phyloP scores from a whole-genome alignment of 1,140 invertebrate genomes.

The Dolichoris vasculosae region DNA sequence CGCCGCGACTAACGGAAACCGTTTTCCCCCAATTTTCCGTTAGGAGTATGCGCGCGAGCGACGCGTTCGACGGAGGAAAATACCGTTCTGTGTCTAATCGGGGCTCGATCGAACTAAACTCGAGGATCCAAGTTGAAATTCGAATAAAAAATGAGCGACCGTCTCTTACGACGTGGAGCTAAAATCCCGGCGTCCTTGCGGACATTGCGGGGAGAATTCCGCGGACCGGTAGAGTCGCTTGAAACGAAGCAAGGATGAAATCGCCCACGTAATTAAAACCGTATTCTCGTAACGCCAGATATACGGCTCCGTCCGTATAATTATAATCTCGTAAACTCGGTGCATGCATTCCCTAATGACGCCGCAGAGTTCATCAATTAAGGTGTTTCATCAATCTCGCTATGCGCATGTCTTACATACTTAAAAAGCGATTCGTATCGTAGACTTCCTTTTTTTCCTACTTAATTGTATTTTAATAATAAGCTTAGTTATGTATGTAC shows the following conservation, averaged over 20 bases:
- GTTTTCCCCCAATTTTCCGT: not conserved
- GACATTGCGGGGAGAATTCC: not conserved
- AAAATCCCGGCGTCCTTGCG: too few species aligned
- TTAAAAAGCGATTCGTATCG: not conserved
- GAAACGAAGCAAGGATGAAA: not conserved
- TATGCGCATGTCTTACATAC: not conserved
- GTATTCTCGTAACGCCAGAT: not conserved
- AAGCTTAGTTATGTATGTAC: not conserved
- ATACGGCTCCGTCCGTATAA: not conserved
- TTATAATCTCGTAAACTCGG: conserved; percentile 30
- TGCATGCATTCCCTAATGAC: not conserved
- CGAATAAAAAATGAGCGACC: too few species aligned
- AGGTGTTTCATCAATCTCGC: not conserved
- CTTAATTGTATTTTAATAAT: conserved; percentile 16
- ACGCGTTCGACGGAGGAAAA: not conserved
- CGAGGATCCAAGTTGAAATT: too few species aligned
- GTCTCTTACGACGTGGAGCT: too few species aligned
- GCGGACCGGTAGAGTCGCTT: not conserved
- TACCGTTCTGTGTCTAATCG: not conserved
- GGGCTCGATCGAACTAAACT: too few species aligned
- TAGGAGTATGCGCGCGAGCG: not conserved
- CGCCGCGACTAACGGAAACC: not conserved
- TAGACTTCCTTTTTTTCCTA: not conserved
- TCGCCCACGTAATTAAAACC: not conserved
- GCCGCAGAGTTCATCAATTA: conserved; percentile 21